A percentile compares a stretch with the other conserved stretches of the same genome.
Evolutionary conservation across 1,140 invertebrate species (phyloP).

Genomic region (Drosophila repleta): DNA sequence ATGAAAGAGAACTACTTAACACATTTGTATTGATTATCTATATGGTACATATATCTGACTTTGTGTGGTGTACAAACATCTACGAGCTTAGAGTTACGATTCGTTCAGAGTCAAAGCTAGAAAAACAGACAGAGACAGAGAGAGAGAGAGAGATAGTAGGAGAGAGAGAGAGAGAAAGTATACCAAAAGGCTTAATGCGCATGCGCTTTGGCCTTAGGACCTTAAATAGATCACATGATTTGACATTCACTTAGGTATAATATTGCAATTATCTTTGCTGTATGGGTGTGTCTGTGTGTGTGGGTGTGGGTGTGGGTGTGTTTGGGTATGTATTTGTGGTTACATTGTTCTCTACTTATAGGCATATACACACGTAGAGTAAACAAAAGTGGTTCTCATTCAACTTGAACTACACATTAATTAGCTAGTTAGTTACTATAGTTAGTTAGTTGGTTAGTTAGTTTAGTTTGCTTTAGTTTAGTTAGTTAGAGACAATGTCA

Average conservation of each 20-base stretch:
- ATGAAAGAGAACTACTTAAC: conserved; percentile 38
- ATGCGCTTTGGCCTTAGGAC: conserved; percentile 62
- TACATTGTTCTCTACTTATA: conserved; percentile 38
- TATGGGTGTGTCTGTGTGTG: conserved; percentile 21
- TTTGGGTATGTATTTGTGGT: not conserved
- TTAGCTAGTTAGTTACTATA: conserved; percentile 31
- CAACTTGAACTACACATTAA: conserved; percentile 48
- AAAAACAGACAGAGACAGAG: conserved; percentile 11
- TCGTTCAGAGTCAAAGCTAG: conserved; percentile 23
- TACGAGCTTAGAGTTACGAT: conserved; percentile 50
- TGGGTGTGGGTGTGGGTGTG: conserved; percentile 20
- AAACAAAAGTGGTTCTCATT: conserved; percentile 29
- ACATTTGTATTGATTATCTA: conserved; percentile 46
- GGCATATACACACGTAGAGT: conserved; percentile 55
- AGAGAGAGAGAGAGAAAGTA: conserved; percentile 31
- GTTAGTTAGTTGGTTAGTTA: conserved; percentile 1
- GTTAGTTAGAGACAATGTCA: conserved; percentile 9
- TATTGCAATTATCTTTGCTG: conserved; percentile 70
- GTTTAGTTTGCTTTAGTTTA: too few species aligned
- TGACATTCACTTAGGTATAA: conserved; percentile 81
- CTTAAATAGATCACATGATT: conserved; percentile 83
- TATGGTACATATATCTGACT: conserved; percentile 24
- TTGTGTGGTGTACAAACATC: conserved; percentile 39
- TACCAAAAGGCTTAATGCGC: conserved; percentile 67
- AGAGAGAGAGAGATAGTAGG: not conserved